A percentile compares a stretch with the other conserved stretches of the same genome.
These are phyloP conservation scores for Paragorgia papillata DNA, from an alignment of 92 coral and sea anemone species.

Conservation along the genomic window DNA sequence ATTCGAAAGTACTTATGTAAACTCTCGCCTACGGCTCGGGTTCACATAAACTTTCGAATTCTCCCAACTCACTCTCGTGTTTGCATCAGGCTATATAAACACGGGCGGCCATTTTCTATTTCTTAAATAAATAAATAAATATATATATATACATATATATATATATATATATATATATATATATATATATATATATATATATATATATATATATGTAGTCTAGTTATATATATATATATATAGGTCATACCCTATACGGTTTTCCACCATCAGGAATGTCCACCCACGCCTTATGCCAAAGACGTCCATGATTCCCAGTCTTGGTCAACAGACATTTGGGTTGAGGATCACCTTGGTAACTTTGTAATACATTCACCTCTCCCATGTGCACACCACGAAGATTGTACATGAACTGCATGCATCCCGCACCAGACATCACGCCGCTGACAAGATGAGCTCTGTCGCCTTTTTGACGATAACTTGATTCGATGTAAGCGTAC, in stretches of 20 bases:
- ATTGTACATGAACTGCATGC: slow-evolving; percentile 52
- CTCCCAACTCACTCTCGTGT: no score
- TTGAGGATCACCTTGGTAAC: background rate
- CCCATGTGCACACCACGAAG: slow-evolving; percentile 58
- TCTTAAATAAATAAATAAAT: no score
- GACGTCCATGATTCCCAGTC: slow-evolving; percentile 57
- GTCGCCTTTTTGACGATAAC: slow-evolving; percentile 46
- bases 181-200: no score
- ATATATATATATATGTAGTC: no score
- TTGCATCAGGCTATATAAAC: no score
- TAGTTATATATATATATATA: no score
- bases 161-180: no score
- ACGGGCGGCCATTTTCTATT: no score
- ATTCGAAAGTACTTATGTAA: no score
- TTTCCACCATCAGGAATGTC: slow-evolving; percentile 7
- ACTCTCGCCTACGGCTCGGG: no score
- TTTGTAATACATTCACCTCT: slow-evolving; percentile 17
- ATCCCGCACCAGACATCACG: slow-evolving; percentile 47
- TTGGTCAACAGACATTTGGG: slow-evolving; percentile 31
- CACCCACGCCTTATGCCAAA: slow-evolving; percentile 42
- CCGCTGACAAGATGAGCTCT: slow-evolving; percentile 44
- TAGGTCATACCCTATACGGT: slow-evolving; percentile 36
- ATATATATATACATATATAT: no score
- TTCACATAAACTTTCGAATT: no score
- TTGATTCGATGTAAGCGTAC: slow-evolving; percentile 56